phyloP scores from a whole-genome alignment of 2,888 invertebrate species.

The Cabera pusaria region DNA sequence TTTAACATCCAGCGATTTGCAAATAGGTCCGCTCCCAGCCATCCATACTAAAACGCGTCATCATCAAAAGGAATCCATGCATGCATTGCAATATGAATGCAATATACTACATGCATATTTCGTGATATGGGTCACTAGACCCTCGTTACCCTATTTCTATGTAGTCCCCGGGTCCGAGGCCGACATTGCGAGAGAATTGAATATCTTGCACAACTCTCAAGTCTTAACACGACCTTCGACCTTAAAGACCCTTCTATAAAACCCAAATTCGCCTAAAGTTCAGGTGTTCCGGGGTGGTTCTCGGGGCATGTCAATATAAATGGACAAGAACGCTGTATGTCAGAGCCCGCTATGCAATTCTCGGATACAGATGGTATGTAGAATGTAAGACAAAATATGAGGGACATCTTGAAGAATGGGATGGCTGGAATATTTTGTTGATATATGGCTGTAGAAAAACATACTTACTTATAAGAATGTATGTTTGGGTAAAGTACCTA shows the following conservation, averaged over 20 bases:
- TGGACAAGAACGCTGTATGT: conserved; percentile 27
- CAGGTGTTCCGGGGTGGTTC: conserved; percentile 13
- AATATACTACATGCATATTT: conserved; percentile 33
- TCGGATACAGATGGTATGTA: conserved; percentile 7
- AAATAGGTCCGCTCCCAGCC: no score
- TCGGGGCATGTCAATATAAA: conserved; percentile 33
- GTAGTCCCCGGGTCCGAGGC: conserved; percentile 33
- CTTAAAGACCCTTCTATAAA: conserved; percentile 11
- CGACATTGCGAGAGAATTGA: conserved; percentile 42
- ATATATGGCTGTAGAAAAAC: no score
- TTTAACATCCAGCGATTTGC: no score
- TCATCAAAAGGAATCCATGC: conserved; percentile 20
- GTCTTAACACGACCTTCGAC: conserved; percentile 13
- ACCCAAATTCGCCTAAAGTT: conserved; percentile 10
- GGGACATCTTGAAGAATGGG: conserved; percentile 4
- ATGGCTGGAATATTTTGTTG: no score
- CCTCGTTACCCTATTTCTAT: conserved; percentile 45
- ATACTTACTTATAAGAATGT: no score
- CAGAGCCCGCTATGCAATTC: conserved; percentile 25
- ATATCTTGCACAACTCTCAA: conserved; percentile 36
- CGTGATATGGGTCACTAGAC: conserved; percentile 35
- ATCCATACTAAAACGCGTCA: conserved; percentile 6
- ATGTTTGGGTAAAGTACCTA: no score
- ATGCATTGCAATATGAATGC: conserved; percentile 32
- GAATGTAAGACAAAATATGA: conserved; percentile 18